Percentiles rank a stretch among this genome's conserved stretches.
These are phyloP conservation scores for Sebastes diploproa DNA, from an alignment of 2,797 vertebrate genomes.

Conservation along the genomic window DNA sequence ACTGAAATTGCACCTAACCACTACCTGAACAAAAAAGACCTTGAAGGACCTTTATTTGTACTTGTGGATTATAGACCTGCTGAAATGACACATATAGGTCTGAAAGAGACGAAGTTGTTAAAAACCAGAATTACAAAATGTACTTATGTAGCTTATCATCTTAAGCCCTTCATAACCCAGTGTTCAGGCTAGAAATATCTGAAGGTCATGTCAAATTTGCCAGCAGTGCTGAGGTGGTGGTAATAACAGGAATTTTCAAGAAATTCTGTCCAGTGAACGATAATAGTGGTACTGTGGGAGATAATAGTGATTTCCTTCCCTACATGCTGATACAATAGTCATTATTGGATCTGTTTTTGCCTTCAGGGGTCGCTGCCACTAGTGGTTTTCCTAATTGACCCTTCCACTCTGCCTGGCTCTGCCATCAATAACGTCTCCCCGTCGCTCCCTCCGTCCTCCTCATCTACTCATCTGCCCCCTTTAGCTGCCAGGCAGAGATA, in stretches of 20 bases:
- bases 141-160: conserved; percentile 30
- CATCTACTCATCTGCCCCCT: conserved; percentile 42
- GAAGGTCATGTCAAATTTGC: conserved; percentile 31
- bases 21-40: not conserved
- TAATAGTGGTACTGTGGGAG: conserved; percentile 8
- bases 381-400: conserved; percentile 57
- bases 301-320: conserved; percentile 35
- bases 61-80: conserved; percentile 12
- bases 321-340: conserved; percentile 28
- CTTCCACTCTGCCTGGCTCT: conserved; percentile 33
- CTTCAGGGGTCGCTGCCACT: conserved; percentile 19
- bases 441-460: conserved; percentile 4
- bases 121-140: conserved; percentile 42
- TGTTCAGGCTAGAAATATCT: conserved; percentile 30
- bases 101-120: conserved; percentile 10
- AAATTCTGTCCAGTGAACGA: not conserved
- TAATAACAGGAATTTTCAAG: conserved; percentile 28
- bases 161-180: conserved; percentile 17
- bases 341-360: conserved; percentile 28
- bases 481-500: conserved; percentile 49
- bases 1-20: not conserved
- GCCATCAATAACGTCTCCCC: conserved; percentile 54
- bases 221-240: not conserved
- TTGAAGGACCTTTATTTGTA: not conserved
- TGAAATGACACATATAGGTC: conserved; percentile 1